A percentile compares a stretch with the other conserved stretches of the same genome.
These are phyloP conservation scores for Hucho hucho DNA, from an alignment of 2,113 vertebrate species.

Conservation along the genomic window DNA sequence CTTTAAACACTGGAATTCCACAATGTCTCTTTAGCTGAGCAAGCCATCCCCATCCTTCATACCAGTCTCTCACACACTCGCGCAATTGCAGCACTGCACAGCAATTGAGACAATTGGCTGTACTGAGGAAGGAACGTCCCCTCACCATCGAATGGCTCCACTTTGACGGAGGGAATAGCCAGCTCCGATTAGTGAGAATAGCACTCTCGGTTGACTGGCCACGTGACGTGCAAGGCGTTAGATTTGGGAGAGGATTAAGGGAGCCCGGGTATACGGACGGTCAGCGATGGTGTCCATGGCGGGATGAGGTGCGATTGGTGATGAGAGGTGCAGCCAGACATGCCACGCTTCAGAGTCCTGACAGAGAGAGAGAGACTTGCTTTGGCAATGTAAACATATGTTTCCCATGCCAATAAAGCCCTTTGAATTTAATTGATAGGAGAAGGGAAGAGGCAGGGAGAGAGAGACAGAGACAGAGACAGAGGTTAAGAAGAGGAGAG, in stretches of 20 bases:
- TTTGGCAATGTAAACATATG: too few species aligned
- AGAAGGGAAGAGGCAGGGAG: neutral
- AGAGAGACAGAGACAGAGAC: neutral
- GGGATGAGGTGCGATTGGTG: too few species aligned
- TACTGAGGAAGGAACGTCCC: conserved; percentile 32
- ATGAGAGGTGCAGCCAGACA: too few species aligned
- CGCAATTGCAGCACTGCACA: neutral
- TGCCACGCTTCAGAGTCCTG: too few species aligned
- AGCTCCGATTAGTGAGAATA: conserved; percentile 14
- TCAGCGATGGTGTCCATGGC: neutral
- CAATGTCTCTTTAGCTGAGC: neutral
- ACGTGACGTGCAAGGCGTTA: conserved; percentile 4
- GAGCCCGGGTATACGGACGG: neutral
- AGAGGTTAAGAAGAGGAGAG: conserved; percentile 9
- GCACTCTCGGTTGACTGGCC: neutral
- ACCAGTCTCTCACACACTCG: neutral
- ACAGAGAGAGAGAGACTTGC: neutral
- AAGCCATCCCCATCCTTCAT: neutral
- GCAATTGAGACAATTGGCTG: conserved; percentile 29
- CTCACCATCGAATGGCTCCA: conserved; percentile 17
- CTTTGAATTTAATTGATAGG: too few species aligned
- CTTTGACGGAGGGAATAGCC: conserved; percentile 29
- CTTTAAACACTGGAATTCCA: too few species aligned
- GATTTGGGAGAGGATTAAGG: conserved; percentile 26
- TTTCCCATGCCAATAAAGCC: neutral